Conservation (phyloP, 1,140 invertebrate species). For the Ridgeia piscesae region DNA sequence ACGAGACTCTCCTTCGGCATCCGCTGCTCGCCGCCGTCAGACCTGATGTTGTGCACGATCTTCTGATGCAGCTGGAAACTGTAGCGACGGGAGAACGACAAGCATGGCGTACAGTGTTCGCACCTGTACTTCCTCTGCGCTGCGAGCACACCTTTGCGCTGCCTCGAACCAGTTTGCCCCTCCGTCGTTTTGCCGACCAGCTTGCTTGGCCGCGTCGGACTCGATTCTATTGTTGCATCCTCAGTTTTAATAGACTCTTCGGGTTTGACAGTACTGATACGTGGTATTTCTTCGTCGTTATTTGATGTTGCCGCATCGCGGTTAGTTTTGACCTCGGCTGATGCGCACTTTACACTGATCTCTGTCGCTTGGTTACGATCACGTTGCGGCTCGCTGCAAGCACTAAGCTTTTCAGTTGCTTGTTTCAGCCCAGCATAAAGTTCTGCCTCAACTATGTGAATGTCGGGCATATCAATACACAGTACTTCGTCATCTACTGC, state of each 20-base stretch:
- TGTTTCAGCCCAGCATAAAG: background rate
- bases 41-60: background rate
- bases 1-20: background rate
- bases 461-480: background rate
- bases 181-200: background rate
- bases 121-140: background rate
- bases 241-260: background rate
- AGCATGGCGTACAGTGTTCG: background rate
- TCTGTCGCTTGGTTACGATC: background rate
- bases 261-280: background rate
- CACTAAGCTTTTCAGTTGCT: background rate
- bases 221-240: background rate
- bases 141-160: background rate
- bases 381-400: background rate
- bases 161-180: background rate
- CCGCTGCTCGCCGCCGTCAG: background rate
- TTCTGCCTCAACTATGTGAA: background rate
- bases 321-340: background rate
- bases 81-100: background rate
- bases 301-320: background rate
- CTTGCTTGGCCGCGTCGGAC: background rate
- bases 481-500: background rate
- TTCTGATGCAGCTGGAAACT: background rate
- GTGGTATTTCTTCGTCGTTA: background rate
- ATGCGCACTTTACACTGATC: background rate